Conservation (phyloP, 2,113 vertebrate genomes). For the Porphyrio hochstetteri region DNA sequence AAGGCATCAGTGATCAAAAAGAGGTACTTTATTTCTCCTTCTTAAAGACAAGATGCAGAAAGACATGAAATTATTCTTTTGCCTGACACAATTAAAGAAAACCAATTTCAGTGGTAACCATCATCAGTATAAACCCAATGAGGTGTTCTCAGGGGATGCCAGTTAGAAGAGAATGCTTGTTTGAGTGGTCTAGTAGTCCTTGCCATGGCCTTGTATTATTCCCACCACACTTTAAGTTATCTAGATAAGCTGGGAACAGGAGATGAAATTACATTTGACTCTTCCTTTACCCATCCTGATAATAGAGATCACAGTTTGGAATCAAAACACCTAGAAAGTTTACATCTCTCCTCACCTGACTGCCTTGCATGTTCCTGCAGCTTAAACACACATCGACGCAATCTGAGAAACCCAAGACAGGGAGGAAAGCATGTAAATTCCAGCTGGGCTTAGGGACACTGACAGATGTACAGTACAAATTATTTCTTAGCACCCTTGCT, state of each 20-base stretch:
- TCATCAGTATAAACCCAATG: background rate
- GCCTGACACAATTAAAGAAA: background rate
- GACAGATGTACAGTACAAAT: constrained; percentile 62
- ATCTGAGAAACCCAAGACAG: constrained; percentile 27
- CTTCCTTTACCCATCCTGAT: background rate
- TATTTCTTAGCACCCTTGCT: constrained; percentile 65
- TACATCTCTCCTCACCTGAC: background rate
- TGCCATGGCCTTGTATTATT: background rate
- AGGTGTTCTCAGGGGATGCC: background rate
- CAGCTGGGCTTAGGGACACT: constrained; percentile 55
- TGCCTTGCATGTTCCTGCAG: background rate
- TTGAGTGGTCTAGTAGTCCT: background rate
- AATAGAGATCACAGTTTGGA: background rate
- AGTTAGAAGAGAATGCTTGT: background rate
- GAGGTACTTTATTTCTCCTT: background rate
- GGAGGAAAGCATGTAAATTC: constrained; percentile 18
- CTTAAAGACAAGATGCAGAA: background rate
- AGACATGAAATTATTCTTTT: background rate
- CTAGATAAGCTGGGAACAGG: background rate
- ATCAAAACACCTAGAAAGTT: background rate
- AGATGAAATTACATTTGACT: background rate
- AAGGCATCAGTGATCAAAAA: background rate
- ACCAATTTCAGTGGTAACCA: background rate
- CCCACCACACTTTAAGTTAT: background rate
- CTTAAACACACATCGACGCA: constrained; percentile 33